Conservation (phyloP, 2,888 invertebrate species). For the Herminia tarsipennalis region DNA sequence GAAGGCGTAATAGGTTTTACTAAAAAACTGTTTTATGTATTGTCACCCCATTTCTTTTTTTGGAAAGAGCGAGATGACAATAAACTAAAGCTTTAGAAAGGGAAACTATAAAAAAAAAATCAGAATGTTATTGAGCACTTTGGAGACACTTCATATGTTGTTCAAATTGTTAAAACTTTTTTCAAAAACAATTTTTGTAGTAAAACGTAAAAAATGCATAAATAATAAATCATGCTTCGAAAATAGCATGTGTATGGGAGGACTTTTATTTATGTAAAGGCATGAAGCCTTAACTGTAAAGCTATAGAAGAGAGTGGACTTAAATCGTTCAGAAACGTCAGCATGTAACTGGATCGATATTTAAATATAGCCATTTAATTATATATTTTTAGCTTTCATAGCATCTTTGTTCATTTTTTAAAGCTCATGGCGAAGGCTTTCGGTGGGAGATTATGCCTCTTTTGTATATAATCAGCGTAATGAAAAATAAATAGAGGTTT, state of each 20-base stretch:
- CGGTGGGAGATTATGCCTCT: constrained; percentile 55
- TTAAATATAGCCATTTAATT: too few species aligned
- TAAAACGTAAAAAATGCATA: constrained; percentile 18
- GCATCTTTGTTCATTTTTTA: constrained; percentile 30
- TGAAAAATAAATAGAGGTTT: neutral
- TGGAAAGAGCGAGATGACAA: neutral
- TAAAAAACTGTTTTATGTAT: neutral
- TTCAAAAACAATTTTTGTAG: neutral
- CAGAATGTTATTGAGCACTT: too few species aligned
- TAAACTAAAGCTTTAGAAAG: neutral
- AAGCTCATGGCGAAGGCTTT: constrained; percentile 48
- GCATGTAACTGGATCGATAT: too few species aligned
- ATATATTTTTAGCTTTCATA: constrained; percentile 16
- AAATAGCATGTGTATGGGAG: constrained; percentile 18
- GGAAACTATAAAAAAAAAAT: neutral
- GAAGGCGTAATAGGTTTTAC: constrained; percentile 17
- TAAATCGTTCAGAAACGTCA: too few species aligned
- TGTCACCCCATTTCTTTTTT: neutral
- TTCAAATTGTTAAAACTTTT: too few species aligned
- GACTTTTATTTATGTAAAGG: constrained; percentile 15
- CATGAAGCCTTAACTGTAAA: too few species aligned
- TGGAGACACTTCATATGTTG: too few species aligned
- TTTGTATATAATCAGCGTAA: constrained; percentile 14
- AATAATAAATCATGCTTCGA: constrained; percentile 34
- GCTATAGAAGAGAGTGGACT: too few species aligned